These are phyloP conservation scores for Pachydiplax longipennis DNA, from an alignment of 2,888 invertebrate species.

Conservation along the genomic window DNA sequence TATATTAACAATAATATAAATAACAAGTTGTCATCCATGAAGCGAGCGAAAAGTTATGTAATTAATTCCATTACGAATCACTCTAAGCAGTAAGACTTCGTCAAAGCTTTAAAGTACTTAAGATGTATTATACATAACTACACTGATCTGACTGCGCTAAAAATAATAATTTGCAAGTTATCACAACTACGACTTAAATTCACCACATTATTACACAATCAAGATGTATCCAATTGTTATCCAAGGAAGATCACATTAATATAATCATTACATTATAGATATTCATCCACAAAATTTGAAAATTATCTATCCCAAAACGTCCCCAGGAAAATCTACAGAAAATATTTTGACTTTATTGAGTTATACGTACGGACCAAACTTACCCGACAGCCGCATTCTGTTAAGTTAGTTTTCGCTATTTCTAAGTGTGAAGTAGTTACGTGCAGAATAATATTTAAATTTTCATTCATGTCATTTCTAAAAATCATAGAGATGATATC, in stretches of 20 bases:
- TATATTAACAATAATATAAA: no score
- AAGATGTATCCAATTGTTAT: neutral
- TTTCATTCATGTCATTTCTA: neutral
- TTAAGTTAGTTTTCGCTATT: neutral
- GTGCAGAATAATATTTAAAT: neutral
- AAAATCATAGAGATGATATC: neutral
- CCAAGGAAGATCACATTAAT: neutral
- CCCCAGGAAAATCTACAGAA: neutral
- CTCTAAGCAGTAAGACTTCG: no score
- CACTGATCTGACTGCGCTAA: no score
- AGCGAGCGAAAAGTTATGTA: no score
- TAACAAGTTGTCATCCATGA: no score
- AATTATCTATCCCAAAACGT: neutral
- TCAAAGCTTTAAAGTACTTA: no score
- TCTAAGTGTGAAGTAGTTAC: neutral
- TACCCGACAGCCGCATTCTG: neutral
- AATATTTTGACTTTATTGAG: neutral
- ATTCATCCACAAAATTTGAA: neutral
- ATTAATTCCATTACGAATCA: no score
- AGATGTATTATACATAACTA: no score
- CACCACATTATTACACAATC: neutral
- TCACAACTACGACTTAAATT: no score
- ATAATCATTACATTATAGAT: neutral
- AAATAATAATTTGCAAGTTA: no score
- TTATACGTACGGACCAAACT: neutral